Percentiles rank a stretch among this genome's conserved stretches.
phyloP scores from a whole-genome alignment of 2,888 invertebrate species.

The Argyra leucocephala region DNA sequence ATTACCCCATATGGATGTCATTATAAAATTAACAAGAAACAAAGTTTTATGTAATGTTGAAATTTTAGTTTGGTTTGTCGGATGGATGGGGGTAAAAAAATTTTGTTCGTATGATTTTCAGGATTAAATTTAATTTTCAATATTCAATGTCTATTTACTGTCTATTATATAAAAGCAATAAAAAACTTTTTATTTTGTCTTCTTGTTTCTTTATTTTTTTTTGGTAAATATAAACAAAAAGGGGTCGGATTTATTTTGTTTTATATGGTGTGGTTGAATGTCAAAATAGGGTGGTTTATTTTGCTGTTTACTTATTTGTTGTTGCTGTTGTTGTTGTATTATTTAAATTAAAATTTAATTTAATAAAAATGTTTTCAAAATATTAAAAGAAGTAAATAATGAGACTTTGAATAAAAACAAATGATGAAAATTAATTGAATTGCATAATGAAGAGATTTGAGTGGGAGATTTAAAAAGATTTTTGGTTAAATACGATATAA shows the following conservation, averaged over 20 bases:
- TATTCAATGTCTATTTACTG: neutral
- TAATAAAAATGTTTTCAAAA: neutral
- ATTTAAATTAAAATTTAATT: slow-evolving; percentile 1
- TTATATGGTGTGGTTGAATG: neutral
- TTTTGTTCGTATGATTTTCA: no score
- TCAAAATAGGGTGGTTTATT: neutral
- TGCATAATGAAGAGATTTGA: no score
- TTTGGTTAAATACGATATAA: no score
- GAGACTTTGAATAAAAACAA: no score
- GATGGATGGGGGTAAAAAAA: neutral
- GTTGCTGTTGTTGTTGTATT: neutral
- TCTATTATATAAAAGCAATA: neutral
- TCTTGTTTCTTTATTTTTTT: no score
- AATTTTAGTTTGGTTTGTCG: neutral
- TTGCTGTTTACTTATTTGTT: neutral
- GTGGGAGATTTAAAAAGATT: no score
- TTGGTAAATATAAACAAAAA: no score
- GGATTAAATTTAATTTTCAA: no score
- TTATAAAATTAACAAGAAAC: neutral
- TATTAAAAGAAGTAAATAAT: no score
- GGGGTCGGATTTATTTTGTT: neutral
- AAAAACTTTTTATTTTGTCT: neutral
- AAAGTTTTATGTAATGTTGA: neutral
- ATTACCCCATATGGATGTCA: neutral
- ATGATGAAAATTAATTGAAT: no score